Base-by-base conservation (phyloP, 2,888 invertebrate genomes). In the Agrotis segetum region DNA sequence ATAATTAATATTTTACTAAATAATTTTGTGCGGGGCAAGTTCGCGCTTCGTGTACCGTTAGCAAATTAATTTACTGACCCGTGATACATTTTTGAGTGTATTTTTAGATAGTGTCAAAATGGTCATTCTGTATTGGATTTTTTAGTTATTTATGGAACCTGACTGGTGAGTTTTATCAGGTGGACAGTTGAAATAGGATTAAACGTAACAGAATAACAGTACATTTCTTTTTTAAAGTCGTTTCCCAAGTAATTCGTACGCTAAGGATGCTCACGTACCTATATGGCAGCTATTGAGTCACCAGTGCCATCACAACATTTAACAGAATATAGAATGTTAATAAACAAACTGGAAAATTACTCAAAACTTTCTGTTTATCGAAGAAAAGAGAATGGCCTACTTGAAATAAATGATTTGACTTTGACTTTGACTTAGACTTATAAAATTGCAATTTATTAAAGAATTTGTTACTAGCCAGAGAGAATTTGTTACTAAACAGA, bases 21-120 rank as follows among this genome's bases (percentile, higher is more conserved):
- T 65, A 53, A 56, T 46, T 29, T 49, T 63, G 64, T 49, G 61
- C 21, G 56, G 52, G 62, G 61, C 19, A 68, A 68, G 56, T 73
- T 72, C 67, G 24, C 47, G 64, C 46, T 71, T 52, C n/a, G 53
- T 21, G 47, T 67, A 59, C 82, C 78, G 72, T 77, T 84, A 70
- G 47, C 47, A 60, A 79, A 82, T 79, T 66, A 63, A 72, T 79
- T 78, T 64, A 13, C 40, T 62, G 58, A 71, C 56, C 64, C 29
- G 79, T 78, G 64, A 65, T 64, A 49, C 67, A 62, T 79, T 60
- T 68, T 61, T n/a, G 34, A 46, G 58, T 65, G 49, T 61, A 81
- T 62, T 47, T 63, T 52, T 34, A 63, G 59, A 61, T 67, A 58
- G 47, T 67, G 67, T 34, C 60, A 72, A 56, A 60, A 63, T 52